Conservation (phyloP, 2,113 vertebrate species). For the Arothron firmamentum region DNA sequence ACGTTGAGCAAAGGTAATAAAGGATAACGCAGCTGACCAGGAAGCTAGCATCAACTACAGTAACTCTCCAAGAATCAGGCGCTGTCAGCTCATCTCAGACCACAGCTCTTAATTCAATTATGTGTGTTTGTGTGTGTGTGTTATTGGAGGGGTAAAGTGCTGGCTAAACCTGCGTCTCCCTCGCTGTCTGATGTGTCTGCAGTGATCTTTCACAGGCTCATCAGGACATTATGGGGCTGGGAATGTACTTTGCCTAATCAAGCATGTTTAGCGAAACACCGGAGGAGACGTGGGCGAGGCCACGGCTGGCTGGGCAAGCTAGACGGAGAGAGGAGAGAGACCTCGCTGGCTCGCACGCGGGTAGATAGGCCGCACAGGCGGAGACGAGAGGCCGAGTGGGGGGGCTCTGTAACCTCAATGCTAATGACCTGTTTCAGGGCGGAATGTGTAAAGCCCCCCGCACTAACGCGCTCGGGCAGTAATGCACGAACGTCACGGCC, state of each 20-base stretch:
- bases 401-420: constrained; percentile 34
- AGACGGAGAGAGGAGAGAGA: constrained; percentile 26
- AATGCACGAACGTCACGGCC: constrained; percentile 47
- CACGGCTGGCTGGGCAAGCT: constrained; percentile 50
- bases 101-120: constrained; percentile 58
- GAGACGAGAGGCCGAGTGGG: constrained; percentile 35
- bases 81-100: constrained; percentile 12
- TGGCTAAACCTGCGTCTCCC: constrained; percentile 33
- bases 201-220: constrained; percentile 63
- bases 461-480: constrained; percentile 33
- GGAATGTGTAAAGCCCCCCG: constrained; percentile 54
- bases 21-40: constrained; percentile 19
- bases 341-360: constrained; percentile 68
- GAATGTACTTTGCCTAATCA: constrained; percentile 73
- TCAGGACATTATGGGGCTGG: constrained; percentile 61
- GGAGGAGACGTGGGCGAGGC: constrained; percentile 50
- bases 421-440: constrained; percentile 62
- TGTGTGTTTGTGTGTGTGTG: constrained; percentile 34
- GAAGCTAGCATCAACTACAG: constrained; percentile 29
- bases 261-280: constrained; percentile 69
- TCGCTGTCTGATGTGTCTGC: constrained; percentile 55
- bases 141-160: constrained; percentile 39
- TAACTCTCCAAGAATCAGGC: constrained; percentile 29
- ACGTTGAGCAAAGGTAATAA: constrained; percentile 42
- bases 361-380: constrained; percentile 48